Evolutionary conservation across 2,113 vertebrate genomes (phyloP).

Genomic region (Kobus ellipsiprymnus): DNA sequence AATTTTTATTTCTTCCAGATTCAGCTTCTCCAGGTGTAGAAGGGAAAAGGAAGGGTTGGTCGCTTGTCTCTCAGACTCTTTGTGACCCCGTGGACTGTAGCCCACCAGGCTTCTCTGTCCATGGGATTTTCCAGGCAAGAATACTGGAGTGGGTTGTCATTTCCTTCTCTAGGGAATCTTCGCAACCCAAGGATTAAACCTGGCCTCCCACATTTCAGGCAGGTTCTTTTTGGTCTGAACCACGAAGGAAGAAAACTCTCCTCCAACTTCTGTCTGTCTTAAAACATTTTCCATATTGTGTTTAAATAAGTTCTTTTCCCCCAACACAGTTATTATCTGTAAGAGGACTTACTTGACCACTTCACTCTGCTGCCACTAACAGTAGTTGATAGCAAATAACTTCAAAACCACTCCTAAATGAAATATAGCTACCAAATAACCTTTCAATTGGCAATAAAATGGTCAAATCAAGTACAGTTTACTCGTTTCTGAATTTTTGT

Average conservation of each 20-base stretch:
- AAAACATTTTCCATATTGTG: not conserved
- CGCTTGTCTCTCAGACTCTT: not conserved
- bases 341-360: not conserved
- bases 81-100: not conserved
- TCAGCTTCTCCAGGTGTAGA: not conserved
- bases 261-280: not conserved
- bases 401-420: not conserved
- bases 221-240: not conserved
- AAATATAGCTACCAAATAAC: not conserved
- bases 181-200: not conserved
- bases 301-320: not conserved
- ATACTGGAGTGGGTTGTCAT: not conserved
- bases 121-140: not conserved
- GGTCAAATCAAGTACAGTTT: not conserved
- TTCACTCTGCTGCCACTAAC: not conserved
- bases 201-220: not conserved
- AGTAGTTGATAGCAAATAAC: not conserved
- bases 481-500: not conserved
- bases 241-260: not conserved
- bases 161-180: not conserved
- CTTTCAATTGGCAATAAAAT: not conserved
- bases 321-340: not conserved
- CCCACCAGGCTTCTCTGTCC: not conserved
- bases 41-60: not conserved
- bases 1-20: not conserved